Conservation (phyloP, 2,888 invertebrate species). For the Yponomeuta sedellus region DNA sequence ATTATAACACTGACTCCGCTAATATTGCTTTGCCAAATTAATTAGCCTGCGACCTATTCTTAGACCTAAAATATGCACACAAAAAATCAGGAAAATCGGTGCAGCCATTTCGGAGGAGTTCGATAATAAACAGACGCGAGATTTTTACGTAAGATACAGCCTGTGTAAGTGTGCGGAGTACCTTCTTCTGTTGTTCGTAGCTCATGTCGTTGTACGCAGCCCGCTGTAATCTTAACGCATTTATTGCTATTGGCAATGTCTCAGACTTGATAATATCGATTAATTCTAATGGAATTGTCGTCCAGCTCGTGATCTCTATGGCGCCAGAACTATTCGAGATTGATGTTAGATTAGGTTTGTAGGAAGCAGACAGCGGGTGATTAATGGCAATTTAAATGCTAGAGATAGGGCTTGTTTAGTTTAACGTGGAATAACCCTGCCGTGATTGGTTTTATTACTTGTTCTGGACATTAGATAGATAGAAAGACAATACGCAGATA, state of each 20-base stretch:
- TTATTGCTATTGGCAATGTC: conserved; percentile 26
- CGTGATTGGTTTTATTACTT: not conserved
- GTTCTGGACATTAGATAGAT: not conserved
- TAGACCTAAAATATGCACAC: too few relatives aligned
- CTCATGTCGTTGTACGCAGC: not conserved
- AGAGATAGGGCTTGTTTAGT: not conserved
- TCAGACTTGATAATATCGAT: not conserved
- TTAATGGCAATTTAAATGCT: not conserved
- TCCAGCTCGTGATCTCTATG: not conserved
- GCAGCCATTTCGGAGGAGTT: too few relatives aligned
- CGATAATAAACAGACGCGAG: too few relatives aligned
- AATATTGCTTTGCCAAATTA: too few relatives aligned
- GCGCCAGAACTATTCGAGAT: conserved; percentile 1
- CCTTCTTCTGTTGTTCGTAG: not conserved
- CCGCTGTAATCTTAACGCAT: conserved; percentile 30
- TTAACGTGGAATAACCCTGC: not conserved
- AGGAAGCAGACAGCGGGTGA: not conserved
- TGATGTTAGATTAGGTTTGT: not conserved
- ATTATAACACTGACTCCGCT: too few relatives aligned
- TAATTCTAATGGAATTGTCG: not conserved
- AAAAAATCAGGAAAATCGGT: too few relatives aligned
- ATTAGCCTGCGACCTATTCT: too few relatives aligned
- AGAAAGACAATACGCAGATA: too few relatives aligned
- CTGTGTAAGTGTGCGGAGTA: not conserved
- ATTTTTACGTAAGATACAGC: too few relatives aligned